Base-by-base conservation (phyloP, 2,797 vertebrate genomes). In the Coreius guichenoti region DNA sequence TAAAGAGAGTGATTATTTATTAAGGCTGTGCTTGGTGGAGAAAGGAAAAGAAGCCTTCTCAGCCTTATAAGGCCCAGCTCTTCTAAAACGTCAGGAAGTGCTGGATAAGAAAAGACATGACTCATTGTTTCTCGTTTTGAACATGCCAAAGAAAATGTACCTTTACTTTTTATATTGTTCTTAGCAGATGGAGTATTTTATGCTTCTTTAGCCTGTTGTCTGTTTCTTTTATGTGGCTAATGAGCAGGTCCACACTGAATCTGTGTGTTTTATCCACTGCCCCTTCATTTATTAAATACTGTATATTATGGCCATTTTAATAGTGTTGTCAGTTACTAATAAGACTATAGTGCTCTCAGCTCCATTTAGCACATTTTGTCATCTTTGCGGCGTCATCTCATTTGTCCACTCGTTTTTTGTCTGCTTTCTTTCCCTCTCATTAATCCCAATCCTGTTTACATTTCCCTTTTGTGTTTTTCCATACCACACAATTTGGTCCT, bases 21-120 rank as follows among this genome's bases (percentile, higher is more conserved):
- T 83, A 72, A 77, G 70, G 56, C 70, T 76, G 36, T 70, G 29
- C 69, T 74, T 36, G 33, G 39, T 67, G 86, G 63, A 85, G 65
- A 58, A 77, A 84, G 43, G 31, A 77, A 76, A 74, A 75, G n/a
- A 69, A 82, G 11, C 17, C 75, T 39, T 70, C 61, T 63, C 17
- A 74, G 29, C 91, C 90, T 91, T 92, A 90, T 92, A 91, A 92
- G 92, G 92, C 86, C 84, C 90, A 87, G 76, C 83, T 79, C 31
- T 88, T 86, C 86, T 83, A 81, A 91, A 56, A 61, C 26, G 13
- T 33, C 89, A 91, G 92, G 92, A 94, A 92, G 90, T 85, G 82
- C 90, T 89, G 87, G 90, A 93, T 92, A 93, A 93, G 87, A 90
- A 90, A 91, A 93, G 88, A 88, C 67, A 82, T 92, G 92, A 93